phyloP scores from a whole-genome alignment of 2,888 invertebrate species.

The Invenusta paracnida region DNA sequence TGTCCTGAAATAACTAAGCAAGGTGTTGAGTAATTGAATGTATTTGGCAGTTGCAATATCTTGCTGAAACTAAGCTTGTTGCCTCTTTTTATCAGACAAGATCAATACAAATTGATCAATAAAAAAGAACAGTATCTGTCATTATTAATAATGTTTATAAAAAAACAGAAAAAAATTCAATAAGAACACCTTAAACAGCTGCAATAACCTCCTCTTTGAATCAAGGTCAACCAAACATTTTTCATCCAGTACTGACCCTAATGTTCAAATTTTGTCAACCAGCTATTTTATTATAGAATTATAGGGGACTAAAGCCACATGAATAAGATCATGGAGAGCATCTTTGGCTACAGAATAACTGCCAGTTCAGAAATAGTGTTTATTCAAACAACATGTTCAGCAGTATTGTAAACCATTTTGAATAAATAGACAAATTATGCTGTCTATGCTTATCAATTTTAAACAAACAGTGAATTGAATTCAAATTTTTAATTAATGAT shows the following conservation, averaged over 20 bases:
- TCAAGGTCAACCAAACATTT: not conserved
- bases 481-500: not conserved
- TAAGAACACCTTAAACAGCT: not conserved
- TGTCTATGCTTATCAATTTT: not conserved
- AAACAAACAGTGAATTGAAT: not conserved
- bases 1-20: too few relatives aligned
- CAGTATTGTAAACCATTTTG: slow-evolving; percentile 30
- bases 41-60: not conserved
- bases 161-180: not conserved
- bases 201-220: slow-evolving; percentile 2
- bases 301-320: not conserved
- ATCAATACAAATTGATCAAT: not conserved
- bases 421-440: not conserved
- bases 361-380: slow-evolving; percentile 27
- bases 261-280: slow-evolving; percentile 3
- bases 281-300: not conserved
- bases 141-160: not conserved
- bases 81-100: not conserved
- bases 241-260: not conserved
- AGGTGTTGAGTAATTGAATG: not conserved
- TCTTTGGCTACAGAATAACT: slow-evolving; percentile 27
- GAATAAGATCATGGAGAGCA: not conserved
- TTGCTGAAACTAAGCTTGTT: not conserved
- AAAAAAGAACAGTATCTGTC: not conserved
- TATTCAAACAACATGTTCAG: slow-evolving; percentile 21